Conservation (phyloP, 2,888 invertebrate species). For the Drosophila ezoana region DNA sequence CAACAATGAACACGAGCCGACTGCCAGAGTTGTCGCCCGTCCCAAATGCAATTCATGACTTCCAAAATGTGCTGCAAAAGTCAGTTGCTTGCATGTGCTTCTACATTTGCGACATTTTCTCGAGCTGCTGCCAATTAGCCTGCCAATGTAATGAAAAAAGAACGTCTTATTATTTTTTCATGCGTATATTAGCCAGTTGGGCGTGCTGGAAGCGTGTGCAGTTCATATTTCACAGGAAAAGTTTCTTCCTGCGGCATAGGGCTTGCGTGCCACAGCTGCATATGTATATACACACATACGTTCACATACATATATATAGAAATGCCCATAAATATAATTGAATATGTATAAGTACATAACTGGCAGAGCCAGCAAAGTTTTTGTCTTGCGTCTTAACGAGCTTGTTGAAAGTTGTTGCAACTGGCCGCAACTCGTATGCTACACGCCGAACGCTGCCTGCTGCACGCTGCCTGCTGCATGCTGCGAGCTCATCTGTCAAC, state of each 20-base stretch:
- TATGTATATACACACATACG: constrained; percentile 19
- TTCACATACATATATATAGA: constrained; percentile 7
- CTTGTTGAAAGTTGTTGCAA: constrained; percentile 54
- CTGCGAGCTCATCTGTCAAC: constrained; percentile 60
- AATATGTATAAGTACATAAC: constrained; percentile 12
- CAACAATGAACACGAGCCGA: constrained; percentile 31
- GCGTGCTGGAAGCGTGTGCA: constrained; percentile 1
- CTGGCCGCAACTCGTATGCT: constrained; percentile 33
- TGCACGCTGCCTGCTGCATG: constrained; percentile 38
- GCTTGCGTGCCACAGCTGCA: constrained; percentile 6
- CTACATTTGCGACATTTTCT: neutral
- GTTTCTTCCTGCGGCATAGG: neutral
- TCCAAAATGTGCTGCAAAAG: neutral
- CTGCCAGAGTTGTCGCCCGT: constrained; percentile 1
- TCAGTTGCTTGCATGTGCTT: neutral
- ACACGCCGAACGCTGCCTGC: constrained; percentile 39
- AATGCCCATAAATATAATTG: constrained; percentile 9
- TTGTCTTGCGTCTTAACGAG: constrained; percentile 57
- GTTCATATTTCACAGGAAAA: constrained; percentile 6
- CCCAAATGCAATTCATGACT: neutral
- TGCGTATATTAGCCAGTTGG: constrained; percentile 2
- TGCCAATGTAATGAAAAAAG: constrained; percentile 2
- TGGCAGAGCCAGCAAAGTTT: constrained; percentile 2
- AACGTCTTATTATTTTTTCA: constrained; percentile 8
- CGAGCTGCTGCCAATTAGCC: constrained; percentile 8